phyloP scores from a whole-genome alignment of 1,140 invertebrate genomes.

The Pomacea maculata region DNA sequence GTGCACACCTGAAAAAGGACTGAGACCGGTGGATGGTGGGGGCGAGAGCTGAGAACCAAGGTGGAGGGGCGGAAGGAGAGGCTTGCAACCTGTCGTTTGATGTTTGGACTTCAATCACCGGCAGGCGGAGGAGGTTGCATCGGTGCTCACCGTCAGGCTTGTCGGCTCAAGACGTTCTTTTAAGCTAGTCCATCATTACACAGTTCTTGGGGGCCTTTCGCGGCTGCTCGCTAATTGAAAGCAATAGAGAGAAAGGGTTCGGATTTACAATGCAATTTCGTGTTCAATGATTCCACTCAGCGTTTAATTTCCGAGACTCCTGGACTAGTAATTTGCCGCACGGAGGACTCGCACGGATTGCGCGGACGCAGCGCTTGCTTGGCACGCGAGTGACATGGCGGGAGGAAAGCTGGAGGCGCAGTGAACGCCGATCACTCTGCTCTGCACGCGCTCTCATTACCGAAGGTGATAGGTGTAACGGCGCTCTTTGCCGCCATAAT shows the following conservation, averaged over 20 bases:
- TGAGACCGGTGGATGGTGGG: no score
- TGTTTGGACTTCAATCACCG: slow-evolving; percentile 25
- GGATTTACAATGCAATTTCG: slow-evolving; percentile 28
- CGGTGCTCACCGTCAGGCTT: neutral
- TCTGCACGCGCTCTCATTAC: no score
- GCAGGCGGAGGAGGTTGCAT: slow-evolving; percentile 1
- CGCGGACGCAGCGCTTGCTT: neutral
- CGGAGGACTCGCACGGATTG: slow-evolving; percentile 4
- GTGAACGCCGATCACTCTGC: no score
- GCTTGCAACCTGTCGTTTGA: slow-evolving; percentile 9
- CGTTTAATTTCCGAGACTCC: slow-evolving; percentile 26
- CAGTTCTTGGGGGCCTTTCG: neutral
- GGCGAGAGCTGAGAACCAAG: neutral
- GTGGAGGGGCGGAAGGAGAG: neutral
- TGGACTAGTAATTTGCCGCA: slow-evolving; percentile 23
- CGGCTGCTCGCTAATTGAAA: slow-evolving; percentile 25
- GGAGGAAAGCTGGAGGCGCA: no score
- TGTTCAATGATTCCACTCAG: slow-evolving; percentile 28
- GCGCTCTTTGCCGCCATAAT: no score
- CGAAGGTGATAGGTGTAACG: no score
- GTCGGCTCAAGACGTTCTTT: slow-evolving; percentile 7
- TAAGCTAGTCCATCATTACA: neutral
- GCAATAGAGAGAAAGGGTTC: slow-evolving; percentile 24
- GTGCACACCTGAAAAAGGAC: no score
- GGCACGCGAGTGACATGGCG: no score